phyloP scores from a whole-genome alignment of 2,797 vertebrate genomes.

The Poeciliopsis paucimaculata region DNA sequence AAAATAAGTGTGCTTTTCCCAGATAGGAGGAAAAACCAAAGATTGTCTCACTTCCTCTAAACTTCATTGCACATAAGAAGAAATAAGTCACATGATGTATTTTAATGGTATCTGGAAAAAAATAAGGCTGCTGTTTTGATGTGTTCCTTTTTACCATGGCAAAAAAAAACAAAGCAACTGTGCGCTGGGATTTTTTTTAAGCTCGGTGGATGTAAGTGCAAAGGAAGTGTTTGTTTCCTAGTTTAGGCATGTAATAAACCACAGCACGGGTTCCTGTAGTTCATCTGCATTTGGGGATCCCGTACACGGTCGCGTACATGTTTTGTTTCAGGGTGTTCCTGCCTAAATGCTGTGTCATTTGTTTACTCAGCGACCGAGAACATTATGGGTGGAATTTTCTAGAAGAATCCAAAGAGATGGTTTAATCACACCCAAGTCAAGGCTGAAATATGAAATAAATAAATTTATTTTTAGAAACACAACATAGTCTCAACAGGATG shows the following conservation, averaged over 20 bases:
- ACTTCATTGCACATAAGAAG: neutral
- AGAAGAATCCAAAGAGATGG: slow-evolving; percentile 1
- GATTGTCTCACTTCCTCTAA: slow-evolving; percentile 28
- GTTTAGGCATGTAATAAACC: slow-evolving; percentile 30
- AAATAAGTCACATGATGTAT: slow-evolving; percentile 10
- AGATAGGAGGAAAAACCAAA: neutral
- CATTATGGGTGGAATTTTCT: slow-evolving; percentile 1
- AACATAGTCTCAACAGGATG: neutral
- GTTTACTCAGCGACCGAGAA: neutral
- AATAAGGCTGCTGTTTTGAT: neutral
- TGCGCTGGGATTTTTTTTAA: slow-evolving; percentile 18
- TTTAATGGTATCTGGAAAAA: neutral
- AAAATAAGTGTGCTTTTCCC: neutral
- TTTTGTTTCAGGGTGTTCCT: slow-evolving; percentile 31
- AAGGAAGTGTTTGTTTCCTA: slow-evolving; percentile 58
- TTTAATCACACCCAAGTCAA: slow-evolving; percentile 9
- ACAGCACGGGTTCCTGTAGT: slow-evolving; percentile 36
- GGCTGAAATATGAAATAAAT: slow-evolving; percentile 12
- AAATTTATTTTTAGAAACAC: neutral
- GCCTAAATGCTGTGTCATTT: neutral
- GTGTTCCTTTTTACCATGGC: neutral
- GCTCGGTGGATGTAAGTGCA: slow-evolving; percentile 20
- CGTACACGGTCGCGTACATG: neutral
- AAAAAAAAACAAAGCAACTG: neutral
- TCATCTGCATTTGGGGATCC: slow-evolving; percentile 55